A percentile compares a stretch with the other conserved stretches of the same genome.
Evolutionary conservation across 2,888 invertebrate genomes (phyloP).

Genomic region (Sericinus montela): DNA sequence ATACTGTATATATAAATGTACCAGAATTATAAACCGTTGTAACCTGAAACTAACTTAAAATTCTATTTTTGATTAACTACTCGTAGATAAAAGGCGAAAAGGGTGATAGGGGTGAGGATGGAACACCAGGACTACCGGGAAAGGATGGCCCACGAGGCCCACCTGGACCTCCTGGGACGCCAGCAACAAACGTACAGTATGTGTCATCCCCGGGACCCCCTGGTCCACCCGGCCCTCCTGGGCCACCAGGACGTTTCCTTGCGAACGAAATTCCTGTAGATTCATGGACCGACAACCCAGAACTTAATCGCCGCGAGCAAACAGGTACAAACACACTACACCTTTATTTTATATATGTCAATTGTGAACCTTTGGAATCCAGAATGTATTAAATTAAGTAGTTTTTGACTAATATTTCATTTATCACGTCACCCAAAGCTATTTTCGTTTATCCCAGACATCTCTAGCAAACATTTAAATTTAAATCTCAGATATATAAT

Average conservation of each 20-base stretch:
- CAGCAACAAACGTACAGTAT: slow-evolving; percentile 79
- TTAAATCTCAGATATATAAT: too few relatives aligned
- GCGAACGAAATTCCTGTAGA: slow-evolving; percentile 53
- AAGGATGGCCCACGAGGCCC: slow-evolving; percentile 82
- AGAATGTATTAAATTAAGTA: too few relatives aligned
- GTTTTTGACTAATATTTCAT: too few relatives aligned
- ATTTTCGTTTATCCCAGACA: too few relatives aligned
- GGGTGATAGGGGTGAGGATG: slow-evolving; percentile 85
- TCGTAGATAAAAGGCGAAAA: slow-evolving; percentile 82
- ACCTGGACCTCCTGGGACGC: slow-evolving; percentile 80
- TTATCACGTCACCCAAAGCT: too few relatives aligned
- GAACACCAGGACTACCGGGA: slow-evolving; percentile 69
- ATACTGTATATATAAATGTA: too few relatives aligned
- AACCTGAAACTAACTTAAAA: too few relatives aligned
- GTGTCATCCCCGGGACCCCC: slow-evolving; percentile 87
- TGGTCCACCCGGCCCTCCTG: slow-evolving; percentile 76
- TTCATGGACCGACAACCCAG: slow-evolving; percentile 66
- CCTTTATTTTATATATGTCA: too few relatives aligned
- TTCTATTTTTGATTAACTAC: not conserved
- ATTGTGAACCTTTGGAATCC: too few relatives aligned
- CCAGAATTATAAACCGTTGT: too few relatives aligned
- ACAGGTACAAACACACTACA: too few relatives aligned
- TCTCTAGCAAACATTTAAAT: too few relatives aligned
- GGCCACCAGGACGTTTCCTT: slow-evolving; percentile 26
- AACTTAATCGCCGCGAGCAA: slow-evolving; percentile 54